These are phyloP conservation scores for Ictalurus punctatus DNA, from an alignment of 2,113 vertebrate genomes.

Conservation along the genomic window DNA sequence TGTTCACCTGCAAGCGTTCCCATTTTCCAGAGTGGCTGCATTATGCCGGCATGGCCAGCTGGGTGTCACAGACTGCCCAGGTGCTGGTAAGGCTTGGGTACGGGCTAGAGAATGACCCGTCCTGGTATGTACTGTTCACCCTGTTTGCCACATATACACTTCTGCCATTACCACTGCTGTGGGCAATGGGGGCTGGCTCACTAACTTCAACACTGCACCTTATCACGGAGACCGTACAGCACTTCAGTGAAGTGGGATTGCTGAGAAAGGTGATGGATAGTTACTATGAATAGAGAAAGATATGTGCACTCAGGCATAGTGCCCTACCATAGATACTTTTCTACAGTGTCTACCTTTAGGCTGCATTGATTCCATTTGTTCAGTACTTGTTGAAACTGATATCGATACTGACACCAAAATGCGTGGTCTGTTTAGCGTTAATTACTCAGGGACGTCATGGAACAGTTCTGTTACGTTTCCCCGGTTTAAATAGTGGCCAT, in stretches of 20 bases:
- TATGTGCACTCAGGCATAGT: not conserved
- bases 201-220: constrained; percentile 71
- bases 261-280: constrained; percentile 66
- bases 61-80: constrained; percentile 74
- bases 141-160: constrained; percentile 77
- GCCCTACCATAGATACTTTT: not conserved
- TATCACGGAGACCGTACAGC: constrained; percentile 56
- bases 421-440: not conserved
- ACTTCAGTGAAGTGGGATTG: constrained; percentile 61
- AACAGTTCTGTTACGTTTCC: not conserved
- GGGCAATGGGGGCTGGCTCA: constrained; percentile 73
- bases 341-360: not conserved
- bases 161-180: constrained; percentile 73
- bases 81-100: constrained; percentile 69
- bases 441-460: not conserved
- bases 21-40: constrained; percentile 70
- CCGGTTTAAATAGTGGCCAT: too few relatives aligned
- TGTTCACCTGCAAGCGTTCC: constrained; percentile 68
- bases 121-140: constrained; percentile 75
- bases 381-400: not conserved
- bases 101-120: constrained; percentile 72
- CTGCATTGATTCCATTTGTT: not conserved
- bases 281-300: not conserved
- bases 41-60: constrained; percentile 70
- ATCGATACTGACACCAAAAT: not conserved